Base-by-base conservation (phyloP, 2,888 invertebrate species). In the Serripes groenlandicus region DNA sequence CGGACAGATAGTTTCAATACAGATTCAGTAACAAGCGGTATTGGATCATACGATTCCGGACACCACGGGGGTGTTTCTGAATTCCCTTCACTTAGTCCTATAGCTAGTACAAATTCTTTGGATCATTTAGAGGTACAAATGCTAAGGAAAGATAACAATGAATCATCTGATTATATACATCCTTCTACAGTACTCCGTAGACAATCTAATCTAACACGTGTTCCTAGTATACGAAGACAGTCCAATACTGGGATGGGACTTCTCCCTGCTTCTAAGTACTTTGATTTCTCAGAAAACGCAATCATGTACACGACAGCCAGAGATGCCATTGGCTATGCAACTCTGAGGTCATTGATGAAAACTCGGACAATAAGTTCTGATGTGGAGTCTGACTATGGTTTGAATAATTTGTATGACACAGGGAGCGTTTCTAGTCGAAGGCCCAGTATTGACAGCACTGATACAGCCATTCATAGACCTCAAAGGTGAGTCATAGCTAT, bases 1-100 rank as follows among this genome's bases (percentile, higher is more conserved):
- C 95, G 92, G 92, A 96, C 95, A 88, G 96, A 92, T 93, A 96
- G 93, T 94, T 96, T 96, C 69, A 92, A 92, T 91, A 96, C 96
- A n/a, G 97, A 97, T 92, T 97, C 97, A 15, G 91, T 91, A 78
- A 97, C 97, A 0, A 97, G 97, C 83, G 97, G 97, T 58, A 96
- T 97, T 30, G 97, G 97, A 94, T 97, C 97, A 77, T 97, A 96
- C 90, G 97, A 97, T 94, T 97, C 97, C 1, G 96, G 91, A 35
- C 88, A 86, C 26, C 87, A 86, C 23, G 86, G 80, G 0, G 86
- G 80, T 9, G 78, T 73, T 9, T 77, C 79, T 3, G 90, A 90
- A 32, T 82, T 86, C 18, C 77, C 86, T 9, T 97, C 68, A 7
- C 96, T 98, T 34, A 98, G 98, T 95, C 98, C 98, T 0, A 97